Conservation (phyloP, 2,113 vertebrate species). For the Epinephelus lanceolatus region DNA sequence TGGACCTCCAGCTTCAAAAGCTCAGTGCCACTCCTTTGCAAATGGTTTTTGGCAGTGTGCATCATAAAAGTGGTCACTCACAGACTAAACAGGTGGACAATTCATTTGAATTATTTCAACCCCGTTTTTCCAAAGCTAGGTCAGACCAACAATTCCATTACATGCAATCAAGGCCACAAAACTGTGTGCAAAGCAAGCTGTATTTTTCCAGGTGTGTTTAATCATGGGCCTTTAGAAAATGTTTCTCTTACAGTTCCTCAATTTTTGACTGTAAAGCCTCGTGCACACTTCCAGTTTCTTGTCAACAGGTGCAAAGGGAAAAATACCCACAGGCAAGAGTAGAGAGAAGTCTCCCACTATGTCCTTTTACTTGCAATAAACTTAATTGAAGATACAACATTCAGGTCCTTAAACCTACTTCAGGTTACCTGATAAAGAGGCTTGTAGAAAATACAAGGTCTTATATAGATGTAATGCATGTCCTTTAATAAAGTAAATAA, state of each 20-base stretch:
- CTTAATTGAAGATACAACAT: no score
- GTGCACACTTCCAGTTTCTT: no score
- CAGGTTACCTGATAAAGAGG: no score
- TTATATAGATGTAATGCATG: background rate
- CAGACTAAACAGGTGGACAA: background rate
- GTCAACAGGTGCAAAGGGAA: no score
- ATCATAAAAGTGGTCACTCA: background rate
- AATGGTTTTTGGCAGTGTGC: background rate
- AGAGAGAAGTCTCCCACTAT: no score
- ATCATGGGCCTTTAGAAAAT: background rate
- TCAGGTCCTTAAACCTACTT: no score
- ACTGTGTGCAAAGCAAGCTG: no score
- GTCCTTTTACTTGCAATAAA: no score
- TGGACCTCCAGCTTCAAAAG: conserved; percentile 16
- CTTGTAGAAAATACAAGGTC: background rate
- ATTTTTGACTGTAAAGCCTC: no score
- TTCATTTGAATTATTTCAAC: background rate
- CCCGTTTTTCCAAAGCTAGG: background rate
- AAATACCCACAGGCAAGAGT: no score
- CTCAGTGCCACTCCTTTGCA: conserved; percentile 26
- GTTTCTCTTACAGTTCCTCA: background rate
- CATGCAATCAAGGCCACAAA: no score
- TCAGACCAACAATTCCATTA: background rate
- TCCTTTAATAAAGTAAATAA: background rate
- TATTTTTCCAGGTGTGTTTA: background rate